A percentile compares a stretch with the other conserved stretches of the same genome.
These are phyloP conservation scores for Pediacus dermestoides DNA, from an alignment of 2,888 invertebrate genomes.

Conservation along the genomic window DNA sequence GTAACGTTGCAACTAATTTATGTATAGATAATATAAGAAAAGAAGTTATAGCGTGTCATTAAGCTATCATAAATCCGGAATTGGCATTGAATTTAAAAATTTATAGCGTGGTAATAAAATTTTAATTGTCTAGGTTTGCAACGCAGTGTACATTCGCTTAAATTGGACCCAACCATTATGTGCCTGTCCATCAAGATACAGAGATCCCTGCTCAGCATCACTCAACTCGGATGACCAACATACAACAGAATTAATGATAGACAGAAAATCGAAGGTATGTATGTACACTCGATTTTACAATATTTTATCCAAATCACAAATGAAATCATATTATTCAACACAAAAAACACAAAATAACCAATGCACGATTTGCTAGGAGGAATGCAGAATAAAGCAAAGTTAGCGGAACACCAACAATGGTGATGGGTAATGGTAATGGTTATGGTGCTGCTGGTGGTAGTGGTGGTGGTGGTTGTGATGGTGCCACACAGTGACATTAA, in stretches of 20 bases:
- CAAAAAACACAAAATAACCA: neutral
- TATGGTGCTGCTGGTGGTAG: too few species aligned
- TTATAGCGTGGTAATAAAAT: too few species aligned
- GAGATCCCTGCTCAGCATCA: constrained; percentile 88
- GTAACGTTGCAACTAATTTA: too few species aligned
- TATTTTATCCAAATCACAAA: neutral
- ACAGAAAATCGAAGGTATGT: constrained; percentile 74
- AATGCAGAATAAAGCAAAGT: constrained; percentile 3
- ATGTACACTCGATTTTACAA: neutral
- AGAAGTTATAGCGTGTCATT: too few species aligned
- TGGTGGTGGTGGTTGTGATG: too few species aligned
- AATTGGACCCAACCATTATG: constrained; percentile 92
- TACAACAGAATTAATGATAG: constrained; percentile 84
- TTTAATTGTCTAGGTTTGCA: too few species aligned
- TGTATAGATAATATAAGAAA: too few species aligned
- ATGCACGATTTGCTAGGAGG: constrained; percentile 4
- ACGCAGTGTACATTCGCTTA: constrained; percentile 86
- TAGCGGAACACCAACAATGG: constrained; percentile 5
- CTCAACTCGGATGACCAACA: constrained; percentile 87
- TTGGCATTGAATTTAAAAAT: too few species aligned
- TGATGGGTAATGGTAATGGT: too few species aligned
- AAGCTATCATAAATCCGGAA: too few species aligned
- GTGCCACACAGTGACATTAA: too few species aligned
- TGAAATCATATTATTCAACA: neutral
- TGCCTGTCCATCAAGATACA: constrained; percentile 83